Evolutionary conservation across 2,888 invertebrate genomes (phyloP).

Genomic region (Conops quadrifasciatus): DNA sequence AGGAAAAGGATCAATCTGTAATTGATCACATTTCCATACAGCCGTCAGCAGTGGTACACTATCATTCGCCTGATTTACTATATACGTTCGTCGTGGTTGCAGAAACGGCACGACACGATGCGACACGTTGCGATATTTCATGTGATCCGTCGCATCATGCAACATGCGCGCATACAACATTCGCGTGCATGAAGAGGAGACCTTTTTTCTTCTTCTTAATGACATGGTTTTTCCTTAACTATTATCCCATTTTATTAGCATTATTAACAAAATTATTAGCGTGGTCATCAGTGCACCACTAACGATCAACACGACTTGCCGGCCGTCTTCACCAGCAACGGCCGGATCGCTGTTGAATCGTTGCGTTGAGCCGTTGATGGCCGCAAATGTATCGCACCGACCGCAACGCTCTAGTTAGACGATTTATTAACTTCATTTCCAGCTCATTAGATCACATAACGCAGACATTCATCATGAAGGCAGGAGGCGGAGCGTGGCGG

Average conservation of each 20-base stretch:
- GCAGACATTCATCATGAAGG: slow-evolving; percentile 63
- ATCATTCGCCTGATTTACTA: slow-evolving; percentile 7
- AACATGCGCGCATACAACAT: not conserved
- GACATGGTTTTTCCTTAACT: too few species aligned
- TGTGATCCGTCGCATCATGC: slow-evolving; percentile 1
- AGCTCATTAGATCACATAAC: slow-evolving; percentile 64
- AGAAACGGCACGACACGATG: too few species aligned
- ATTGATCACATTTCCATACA: not conserved
- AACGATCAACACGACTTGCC: slow-evolving; percentile 12
- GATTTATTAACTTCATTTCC: slow-evolving; percentile 64
- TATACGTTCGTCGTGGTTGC: not conserved
- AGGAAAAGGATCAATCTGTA: slow-evolving; percentile 20
- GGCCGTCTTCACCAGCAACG: not conserved
- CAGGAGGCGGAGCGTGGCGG: slow-evolving; percentile 13
- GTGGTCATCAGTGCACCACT: slow-evolving; percentile 13
- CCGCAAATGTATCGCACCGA: too few species aligned
- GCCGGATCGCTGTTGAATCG: slow-evolving; percentile 13
- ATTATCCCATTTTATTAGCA: not conserved
- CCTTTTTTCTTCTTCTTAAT: too few species aligned
- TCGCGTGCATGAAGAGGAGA: not conserved
- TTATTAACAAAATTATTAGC: not conserved
- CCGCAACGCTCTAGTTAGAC: slow-evolving; percentile 54
- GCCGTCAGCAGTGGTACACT: not conserved
- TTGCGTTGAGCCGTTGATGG: not conserved
- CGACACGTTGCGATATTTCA: too few species aligned